Evolutionary conservation across 2,113 vertebrate genomes (phyloP).

Genomic region (Butastur rufipennis): DNA sequence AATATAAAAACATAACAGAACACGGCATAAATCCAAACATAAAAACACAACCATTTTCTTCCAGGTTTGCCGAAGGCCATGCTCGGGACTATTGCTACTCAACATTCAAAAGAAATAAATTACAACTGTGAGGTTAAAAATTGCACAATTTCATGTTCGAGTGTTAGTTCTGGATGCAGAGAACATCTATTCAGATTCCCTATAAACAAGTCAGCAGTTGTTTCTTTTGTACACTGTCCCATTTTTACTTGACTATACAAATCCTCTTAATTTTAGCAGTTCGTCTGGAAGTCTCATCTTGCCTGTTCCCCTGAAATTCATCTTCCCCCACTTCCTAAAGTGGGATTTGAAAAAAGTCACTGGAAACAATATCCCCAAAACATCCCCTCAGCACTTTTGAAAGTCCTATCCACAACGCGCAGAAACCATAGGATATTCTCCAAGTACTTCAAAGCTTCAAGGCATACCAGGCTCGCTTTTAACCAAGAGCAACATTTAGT

Average conservation of each 20-base stretch:
- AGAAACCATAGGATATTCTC: background rate
- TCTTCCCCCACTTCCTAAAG: background rate
- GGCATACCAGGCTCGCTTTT: background rate
- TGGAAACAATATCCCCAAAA: constrained; percentile 8
- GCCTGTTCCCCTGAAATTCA: constrained; percentile 24
- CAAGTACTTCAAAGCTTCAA: background rate
- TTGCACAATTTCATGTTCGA: constrained; percentile 1
- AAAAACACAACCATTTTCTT: background rate
- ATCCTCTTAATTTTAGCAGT: constrained; percentile 48
- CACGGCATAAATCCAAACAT: background rate
- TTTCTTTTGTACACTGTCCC: constrained; percentile 25
- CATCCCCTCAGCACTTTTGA: background rate
- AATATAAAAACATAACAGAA: background rate
- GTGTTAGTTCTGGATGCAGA: constrained; percentile 32
- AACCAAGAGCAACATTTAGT: background rate
- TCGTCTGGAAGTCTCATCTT: constrained; percentile 34
- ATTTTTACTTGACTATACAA: constrained; percentile 39
- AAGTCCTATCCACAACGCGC: background rate
- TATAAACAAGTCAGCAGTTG: constrained; percentile 43
- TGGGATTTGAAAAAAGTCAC: background rate
- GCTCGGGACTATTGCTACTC: background rate
- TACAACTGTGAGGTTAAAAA: background rate
- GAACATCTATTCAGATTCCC: background rate
- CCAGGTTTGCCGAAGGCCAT: background rate
- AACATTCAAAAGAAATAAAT: background rate